phyloP scores from a whole-genome alignment of 2,113 vertebrate genomes.

The Balaeniceps rex region DNA sequence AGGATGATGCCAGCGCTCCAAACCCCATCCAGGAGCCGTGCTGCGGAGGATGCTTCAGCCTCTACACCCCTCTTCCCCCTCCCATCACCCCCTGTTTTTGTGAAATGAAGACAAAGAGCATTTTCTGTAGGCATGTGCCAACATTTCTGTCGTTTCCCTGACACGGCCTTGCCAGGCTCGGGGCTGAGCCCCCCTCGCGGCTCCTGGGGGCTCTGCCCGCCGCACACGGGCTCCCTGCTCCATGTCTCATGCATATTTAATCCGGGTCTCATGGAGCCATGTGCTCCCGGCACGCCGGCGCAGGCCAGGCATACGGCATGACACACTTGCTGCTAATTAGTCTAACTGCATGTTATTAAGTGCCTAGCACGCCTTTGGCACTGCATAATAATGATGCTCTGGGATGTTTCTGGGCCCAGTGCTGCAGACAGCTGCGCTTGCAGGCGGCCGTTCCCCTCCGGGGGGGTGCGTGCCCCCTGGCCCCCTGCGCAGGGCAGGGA shows the following conservation, averaged over 20 bases:
- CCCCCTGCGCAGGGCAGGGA: background rate
- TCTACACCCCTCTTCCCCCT: accelerated
- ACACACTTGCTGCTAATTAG: background rate
- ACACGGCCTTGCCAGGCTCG: accelerated
- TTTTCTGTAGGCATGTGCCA: background rate
- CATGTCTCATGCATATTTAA: background rate
- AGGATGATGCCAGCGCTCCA: background rate
- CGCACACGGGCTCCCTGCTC: background rate
- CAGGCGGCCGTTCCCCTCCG: background rate
- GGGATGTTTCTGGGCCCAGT: background rate
- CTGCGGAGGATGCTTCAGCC: background rate
- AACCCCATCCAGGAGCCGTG: accelerated
- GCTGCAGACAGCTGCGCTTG: background rate
- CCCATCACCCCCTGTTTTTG: accelerated
- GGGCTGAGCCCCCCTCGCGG: background rate
- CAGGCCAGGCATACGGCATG: background rate
- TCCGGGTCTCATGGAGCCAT: background rate
- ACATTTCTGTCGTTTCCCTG: accelerated
- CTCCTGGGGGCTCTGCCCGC: background rate
- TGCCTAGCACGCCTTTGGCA: background rate
- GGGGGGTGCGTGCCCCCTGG: accelerated
- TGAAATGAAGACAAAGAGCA: accelerated
- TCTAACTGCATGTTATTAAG: background rate
- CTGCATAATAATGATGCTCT: background rate
- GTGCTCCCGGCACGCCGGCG: background rate